Base-by-base conservation (phyloP, 2,888 invertebrate genomes). In the Pegoplata infirma region DNA sequence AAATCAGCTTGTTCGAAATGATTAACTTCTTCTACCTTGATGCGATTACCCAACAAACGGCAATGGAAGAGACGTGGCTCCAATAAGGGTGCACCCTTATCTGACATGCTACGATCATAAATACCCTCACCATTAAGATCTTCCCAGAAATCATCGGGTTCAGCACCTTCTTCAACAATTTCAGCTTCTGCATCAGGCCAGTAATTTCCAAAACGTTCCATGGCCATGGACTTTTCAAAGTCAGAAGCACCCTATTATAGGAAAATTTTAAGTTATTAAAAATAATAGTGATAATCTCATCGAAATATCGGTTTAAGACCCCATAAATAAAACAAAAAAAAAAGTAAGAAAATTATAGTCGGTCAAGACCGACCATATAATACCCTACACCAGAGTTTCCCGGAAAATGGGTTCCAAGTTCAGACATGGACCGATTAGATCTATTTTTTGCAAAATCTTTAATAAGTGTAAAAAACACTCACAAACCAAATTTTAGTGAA, bases 1-100 rank as follows among this genome's bases (percentile, higher is more conserved):
- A 96, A 90, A 84, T 95, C 95, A 86, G 93, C 92, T 89, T 97
- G 96, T 3, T 91, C 91, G 85, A 92, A 96, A 79, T 93, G 91
- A 8, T 92, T 90, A n/a, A 96, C 90, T 84, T 95, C 94, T 84
- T 96, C 95, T 59, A 94, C 92, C 74, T 90, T 90, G 55, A 95
- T 91, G 85, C 91, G 92, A 19, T 76, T 68, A 3, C 93, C 93
- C 17, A 83, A 85, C 23, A 91, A 90, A 8, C 92, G 91, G 85
- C 93, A 94, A 81, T 95, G 94, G 87, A 94, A 94, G 10, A 97
- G 91, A 1, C 93, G 91, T n/a, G 93, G 91, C 5, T 93, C 92
- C 0, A 91, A 82, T 23, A 90, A 74, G 2, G 90, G 90, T 6
- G 88, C 86, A 58, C 84, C 83, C 2, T 83, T 81, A 21, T 87